Evolutionary conservation across 2,888 invertebrate species (phyloP), one percentile per base, ranked within the genome.

Genomic region (Sinopyrophorus schimmeli): DNA sequence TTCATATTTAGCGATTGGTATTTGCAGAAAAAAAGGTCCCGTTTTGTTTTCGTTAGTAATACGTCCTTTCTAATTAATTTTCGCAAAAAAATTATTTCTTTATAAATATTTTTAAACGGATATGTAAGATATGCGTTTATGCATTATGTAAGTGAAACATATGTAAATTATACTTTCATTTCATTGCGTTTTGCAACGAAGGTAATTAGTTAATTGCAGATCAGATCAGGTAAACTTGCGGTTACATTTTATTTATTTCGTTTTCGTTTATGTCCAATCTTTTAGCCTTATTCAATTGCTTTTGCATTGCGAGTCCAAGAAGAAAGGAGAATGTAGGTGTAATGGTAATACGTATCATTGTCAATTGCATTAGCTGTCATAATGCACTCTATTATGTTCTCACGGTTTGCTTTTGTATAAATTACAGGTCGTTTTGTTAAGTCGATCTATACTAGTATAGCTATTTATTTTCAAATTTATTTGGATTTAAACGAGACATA

Each of bases 141-240:
- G 17, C 12, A 6, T 48, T 48, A 41, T 30, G 41, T 41, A 41
- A 48, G 30, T 34, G 28, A 34, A 44, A 38, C 37, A 39, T 51
- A 51, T 47, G 46, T 51, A 51, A 46, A 47, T 46, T 27, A 40
- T 24, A 46, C 51, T 51, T 51, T 51, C 51, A 34, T 50, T 50
- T 50, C 34, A 20, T 51, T 51, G 24, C 21, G 26, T 46, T 46
- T 47, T 40, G 47, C 32, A 47, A 47, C 17, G 17, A 16, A 30
- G 27, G 28, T 40, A 46, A 51, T 44, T 51, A 51, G 41, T 47
- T 51, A 51, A 51, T 51, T 51, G 41, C 38, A 44, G 46, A 41
- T 46, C 46, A 32, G 34, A 46, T 40, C 51, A 40, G 37, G 35
- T 46, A 40, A 46, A 37, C 24, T 31, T 6, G 32, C 17, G 32